Conservation (phyloP, 2,888 invertebrate species). For the Dinocampus coccinellae region DNA sequence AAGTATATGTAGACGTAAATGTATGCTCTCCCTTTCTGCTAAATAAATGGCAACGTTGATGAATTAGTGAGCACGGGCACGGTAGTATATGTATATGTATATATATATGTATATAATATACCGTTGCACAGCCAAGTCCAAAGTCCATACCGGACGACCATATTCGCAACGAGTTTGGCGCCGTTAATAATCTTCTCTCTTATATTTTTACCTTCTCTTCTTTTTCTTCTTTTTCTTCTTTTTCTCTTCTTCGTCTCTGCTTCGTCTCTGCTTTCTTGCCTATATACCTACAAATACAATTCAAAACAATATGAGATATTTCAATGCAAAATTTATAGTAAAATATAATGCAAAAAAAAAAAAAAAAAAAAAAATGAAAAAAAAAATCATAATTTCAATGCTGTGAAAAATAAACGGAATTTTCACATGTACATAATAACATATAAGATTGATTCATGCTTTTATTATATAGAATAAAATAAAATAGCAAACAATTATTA, state of each 20-base stretch:
- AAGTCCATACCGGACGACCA: conserved; percentile 21
- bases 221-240: background rate
- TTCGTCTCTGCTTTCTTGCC: background rate
- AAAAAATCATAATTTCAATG: too few species aligned
- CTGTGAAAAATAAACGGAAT: too few species aligned
- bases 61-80: background rate
- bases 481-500: background rate
- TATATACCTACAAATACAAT: background rate
- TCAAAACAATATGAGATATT: background rate
- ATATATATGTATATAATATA: background rate
- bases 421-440: too few species aligned
- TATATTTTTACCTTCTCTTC: too few species aligned
- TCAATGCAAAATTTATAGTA: background rate
- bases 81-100: background rate
- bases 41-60: background rate
- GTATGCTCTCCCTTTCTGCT: background rate
- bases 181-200: background rate
- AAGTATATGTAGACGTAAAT: too few species aligned
- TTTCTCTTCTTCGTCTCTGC: background rate
- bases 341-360: background rate
- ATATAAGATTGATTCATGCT: too few species aligned
- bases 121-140: conserved; percentile 11
- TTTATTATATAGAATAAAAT: background rate
- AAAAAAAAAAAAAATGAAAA: too few species aligned
- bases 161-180: conserved; percentile 13